Percentiles rank a stretch among this genome's conserved stretches.
These are phyloP conservation scores for Colletes gigas DNA, from an alignment of 1,140 invertebrate genomes.

Conservation along the genomic window DNA sequence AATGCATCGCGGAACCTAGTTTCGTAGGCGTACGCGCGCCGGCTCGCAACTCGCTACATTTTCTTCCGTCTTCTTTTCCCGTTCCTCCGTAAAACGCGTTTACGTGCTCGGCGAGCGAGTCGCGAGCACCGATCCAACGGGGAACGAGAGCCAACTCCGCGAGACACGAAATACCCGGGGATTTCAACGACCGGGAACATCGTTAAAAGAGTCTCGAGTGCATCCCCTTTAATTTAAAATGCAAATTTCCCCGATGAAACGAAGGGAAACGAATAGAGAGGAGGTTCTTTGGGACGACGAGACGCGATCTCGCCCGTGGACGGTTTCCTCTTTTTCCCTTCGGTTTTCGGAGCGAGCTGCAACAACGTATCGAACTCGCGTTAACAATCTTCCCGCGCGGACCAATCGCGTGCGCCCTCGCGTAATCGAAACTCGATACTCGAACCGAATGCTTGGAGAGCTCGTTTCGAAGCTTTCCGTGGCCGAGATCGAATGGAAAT, in stretches of 20 bases:
- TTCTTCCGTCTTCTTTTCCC: background rate
- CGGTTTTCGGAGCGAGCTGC: conserved; percentile 1
- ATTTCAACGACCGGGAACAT: background rate
- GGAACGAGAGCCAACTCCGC: background rate
- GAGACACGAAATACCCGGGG: background rate
- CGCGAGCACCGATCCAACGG: background rate
- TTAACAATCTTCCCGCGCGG: background rate
- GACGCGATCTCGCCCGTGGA: background rate
- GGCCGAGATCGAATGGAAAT: too few relatives aligned
- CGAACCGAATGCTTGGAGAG: background rate
- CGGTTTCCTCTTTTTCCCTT: background rate
- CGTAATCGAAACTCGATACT: conserved; percentile 47
- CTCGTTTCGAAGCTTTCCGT: background rate
- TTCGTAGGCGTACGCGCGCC: background rate
- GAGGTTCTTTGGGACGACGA: background rate
- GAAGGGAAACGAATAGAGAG: background rate
- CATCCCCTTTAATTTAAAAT: conserved; percentile 39
- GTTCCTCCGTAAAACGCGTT: conserved; percentile 5
- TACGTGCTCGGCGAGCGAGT: conserved; percentile 4
- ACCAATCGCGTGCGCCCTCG: background rate
- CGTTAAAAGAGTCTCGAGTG: conserved; percentile 23
- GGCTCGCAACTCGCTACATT: background rate
- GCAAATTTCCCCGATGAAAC: conserved; percentile 32
- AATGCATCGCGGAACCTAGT: background rate
- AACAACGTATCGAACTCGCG: conserved; percentile 4